These are phyloP conservation scores for Muscicapa striata DNA, from an alignment of 2,797 vertebrate species.

Conservation along the genomic window DNA sequence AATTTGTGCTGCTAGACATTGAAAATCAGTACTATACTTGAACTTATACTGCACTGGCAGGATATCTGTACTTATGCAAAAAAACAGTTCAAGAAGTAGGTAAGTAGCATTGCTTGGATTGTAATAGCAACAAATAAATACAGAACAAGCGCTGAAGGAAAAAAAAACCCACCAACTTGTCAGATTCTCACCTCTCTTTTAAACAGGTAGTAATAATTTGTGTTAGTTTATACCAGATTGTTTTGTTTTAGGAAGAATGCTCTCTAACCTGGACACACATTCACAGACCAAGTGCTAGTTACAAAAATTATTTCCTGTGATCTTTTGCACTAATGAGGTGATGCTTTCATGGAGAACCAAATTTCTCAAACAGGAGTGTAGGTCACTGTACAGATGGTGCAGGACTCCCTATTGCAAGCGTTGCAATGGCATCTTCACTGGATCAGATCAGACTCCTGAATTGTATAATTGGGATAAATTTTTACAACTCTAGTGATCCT, in stretches of 20 bases:
- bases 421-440: background rate
- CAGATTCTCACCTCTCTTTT: background rate
- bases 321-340: background rate
- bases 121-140: background rate
- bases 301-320: background rate
- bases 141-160: background rate
- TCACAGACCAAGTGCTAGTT: background rate
- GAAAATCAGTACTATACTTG: rapidly evolving
- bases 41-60: background rate
- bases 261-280: background rate
- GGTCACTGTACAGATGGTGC: background rate
- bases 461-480: background rate
- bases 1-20: background rate
- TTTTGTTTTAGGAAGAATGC: background rate
- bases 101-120: background rate
- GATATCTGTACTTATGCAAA: background rate
- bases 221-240: background rate
- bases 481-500: background rate
- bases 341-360: rapidly evolving
- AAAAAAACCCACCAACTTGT: background rate
- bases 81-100: background rate
- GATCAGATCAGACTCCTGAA: background rate
- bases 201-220: background rate
- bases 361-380: background rate
- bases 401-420: background rate